Percentiles rank a stretch among this genome's conserved stretches.
phyloP scores from a whole-genome alignment of 92 coral and sea anemone species.

The Parazoanthus darwini region DNA sequence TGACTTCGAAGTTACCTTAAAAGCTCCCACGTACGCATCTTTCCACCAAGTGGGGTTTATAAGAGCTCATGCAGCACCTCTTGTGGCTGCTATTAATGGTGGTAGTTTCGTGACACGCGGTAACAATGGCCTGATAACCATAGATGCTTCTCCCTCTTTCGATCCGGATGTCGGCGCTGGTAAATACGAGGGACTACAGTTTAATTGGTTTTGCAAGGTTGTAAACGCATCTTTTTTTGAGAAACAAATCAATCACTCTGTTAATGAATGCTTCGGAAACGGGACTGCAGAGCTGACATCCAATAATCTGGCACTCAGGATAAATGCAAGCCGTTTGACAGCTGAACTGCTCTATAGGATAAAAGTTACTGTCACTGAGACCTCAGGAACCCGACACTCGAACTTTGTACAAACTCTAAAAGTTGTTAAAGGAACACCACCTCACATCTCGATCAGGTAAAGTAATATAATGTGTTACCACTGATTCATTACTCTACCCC shows the following conservation, averaged over 20 bases:
- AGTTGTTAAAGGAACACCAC: not conserved
- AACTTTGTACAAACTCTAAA: not conserved
- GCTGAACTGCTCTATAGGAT: not conserved
- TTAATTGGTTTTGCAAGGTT: slow-evolving; percentile 28
- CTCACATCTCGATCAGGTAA: slow-evolving; percentile 2
- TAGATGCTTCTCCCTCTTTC: slow-evolving; percentile 37
- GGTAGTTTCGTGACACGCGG: slow-evolving; percentile 29
- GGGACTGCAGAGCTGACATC: not conserved
- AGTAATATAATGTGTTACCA: not conserved
- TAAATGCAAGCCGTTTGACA: not conserved
- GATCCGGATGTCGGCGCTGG: slow-evolving; percentile 40
- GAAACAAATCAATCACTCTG: not conserved
- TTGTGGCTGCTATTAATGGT: slow-evolving; percentile 38
- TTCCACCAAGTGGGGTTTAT: slow-evolving; percentile 38
- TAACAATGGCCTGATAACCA: not conserved
- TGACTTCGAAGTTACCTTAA: slow-evolving; percentile 15
- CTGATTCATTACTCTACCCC: no score
- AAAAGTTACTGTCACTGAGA: not conserved
- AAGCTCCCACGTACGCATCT: not conserved
- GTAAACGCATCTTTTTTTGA: not conserved
- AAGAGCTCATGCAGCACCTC: slow-evolving; percentile 19
- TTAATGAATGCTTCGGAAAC: not conserved
- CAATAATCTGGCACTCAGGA: not conserved
- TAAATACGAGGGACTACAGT: slow-evolving; percentile 1
- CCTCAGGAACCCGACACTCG: not conserved